Evolutionary conservation across 2,113 vertebrate genomes (phyloP), one percentile per base, ranked within the genome.

Genomic region (Struthio camelus): DNA sequence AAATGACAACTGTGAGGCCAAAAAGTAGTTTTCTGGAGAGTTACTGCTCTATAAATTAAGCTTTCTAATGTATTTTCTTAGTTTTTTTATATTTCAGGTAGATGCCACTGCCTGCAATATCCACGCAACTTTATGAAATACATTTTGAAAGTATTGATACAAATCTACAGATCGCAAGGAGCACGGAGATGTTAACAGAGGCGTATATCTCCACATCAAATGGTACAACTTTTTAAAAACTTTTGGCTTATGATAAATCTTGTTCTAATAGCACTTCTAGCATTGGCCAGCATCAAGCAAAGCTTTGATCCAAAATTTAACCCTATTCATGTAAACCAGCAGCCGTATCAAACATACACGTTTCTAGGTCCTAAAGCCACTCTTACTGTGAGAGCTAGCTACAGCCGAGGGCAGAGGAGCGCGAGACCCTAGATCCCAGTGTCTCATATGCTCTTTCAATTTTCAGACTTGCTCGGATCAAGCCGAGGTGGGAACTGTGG

Each of bases 401-500:
- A 36, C 67, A 80, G 14, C 10, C 51, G 46, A 65, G n/a, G 56
- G 14, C 53, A 80, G 32, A 69, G 11, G 8, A 11, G 22, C 36
- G 0, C 12, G 48, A 76, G 80, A 58, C 25, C 53, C 30, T 87
- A 82, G 53, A 77, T 54, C 53, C 48, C 0, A 0, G 28, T 4
- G 27, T 85, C 70, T 66, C 83, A 80, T 80, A 50, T 82, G 80
- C 34, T 44, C 14, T 64, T 79, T 69, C 48, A 80, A 81, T 93
- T 89, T 84, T 69, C 65, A 70, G 66, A 88, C 44, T 56, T 89
- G 56, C 66, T 94, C 87, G 83, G 46, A 90, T 92, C 73, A 90
- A 85, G 58, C 66, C 85, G 73, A 94, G 78, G 86, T 96, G 84
- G 89, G 86, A 94, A 48, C 79, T 95, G 88, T 90, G 92, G 92